These are phyloP conservation scores for Ametastegia equiseti DNA, from an alignment of 2,888 invertebrate species.

Conservation along the genomic window DNA sequence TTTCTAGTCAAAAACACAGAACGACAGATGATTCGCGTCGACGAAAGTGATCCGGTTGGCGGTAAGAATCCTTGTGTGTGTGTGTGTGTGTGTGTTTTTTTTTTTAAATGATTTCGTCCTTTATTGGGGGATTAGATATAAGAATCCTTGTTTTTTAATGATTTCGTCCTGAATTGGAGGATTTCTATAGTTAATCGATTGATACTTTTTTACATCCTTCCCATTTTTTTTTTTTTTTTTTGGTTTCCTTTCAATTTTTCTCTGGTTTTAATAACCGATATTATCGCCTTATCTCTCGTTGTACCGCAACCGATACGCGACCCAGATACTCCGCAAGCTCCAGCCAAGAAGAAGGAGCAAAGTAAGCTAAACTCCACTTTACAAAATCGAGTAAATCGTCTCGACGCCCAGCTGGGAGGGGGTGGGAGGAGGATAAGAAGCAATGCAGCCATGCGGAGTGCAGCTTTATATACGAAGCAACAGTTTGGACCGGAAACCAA, in stretches of 20 bases:
- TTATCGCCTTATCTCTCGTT: background rate
- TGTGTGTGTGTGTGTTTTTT: conserved; percentile 60
- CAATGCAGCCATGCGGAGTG: background rate
- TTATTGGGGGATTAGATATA: too few species aligned
- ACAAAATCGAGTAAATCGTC: background rate
- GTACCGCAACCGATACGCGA: background rate
- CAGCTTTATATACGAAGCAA: conserved; percentile 6
- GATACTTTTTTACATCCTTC: too few species aligned
- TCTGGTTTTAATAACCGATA: too few species aligned
- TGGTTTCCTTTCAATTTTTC: too few species aligned
- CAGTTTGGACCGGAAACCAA: conserved; percentile 34
- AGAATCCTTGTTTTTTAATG: too few species aligned
- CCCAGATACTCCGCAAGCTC: background rate
- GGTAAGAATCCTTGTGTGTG: conserved; percentile 82
- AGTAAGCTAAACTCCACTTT: too few species aligned
- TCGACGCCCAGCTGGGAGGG: background rate
- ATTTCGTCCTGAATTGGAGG: too few species aligned
- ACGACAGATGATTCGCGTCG: conserved; percentile 88
- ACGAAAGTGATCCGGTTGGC: conserved; percentile 93
- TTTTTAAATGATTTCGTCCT: background rate
- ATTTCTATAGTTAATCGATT: too few species aligned
- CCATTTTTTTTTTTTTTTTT: too few species aligned
- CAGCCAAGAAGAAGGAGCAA: background rate
- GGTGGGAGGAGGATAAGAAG: too few species aligned
- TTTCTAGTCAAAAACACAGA: background rate